Percentiles rank a stretch among this genome's conserved stretches.
These are phyloP conservation scores for Laupala kohalensis DNA, from an alignment of 1,140 invertebrate species.

Conservation along the genomic window DNA sequence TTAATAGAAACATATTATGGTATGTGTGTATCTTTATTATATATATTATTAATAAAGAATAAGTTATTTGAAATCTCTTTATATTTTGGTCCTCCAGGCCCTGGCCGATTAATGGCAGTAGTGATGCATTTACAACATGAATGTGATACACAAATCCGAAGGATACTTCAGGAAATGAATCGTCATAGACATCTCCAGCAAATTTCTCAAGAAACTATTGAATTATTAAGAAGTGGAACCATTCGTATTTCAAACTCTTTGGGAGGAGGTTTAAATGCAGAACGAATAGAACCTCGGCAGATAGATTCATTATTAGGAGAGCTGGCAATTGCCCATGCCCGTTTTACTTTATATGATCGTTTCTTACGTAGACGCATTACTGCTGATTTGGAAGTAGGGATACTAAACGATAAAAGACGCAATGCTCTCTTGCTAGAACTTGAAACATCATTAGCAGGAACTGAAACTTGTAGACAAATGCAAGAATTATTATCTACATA, in stretches of 20 bases:
- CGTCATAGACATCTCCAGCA: constrained; percentile 54
- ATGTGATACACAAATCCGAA: constrained; percentile 62
- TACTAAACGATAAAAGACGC: constrained; percentile 38
- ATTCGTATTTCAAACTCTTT: too few species aligned
- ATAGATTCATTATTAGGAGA: constrained; percentile 82
- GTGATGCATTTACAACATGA: constrained; percentile 68
- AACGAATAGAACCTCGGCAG: too few species aligned
- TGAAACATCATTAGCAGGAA: constrained; percentile 57
- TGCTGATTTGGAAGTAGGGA: constrained; percentile 57
- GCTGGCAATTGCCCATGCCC: constrained; percentile 79
- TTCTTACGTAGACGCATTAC: constrained; percentile 71
- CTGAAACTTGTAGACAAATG: constrained; percentile 67
- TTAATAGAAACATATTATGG: constrained; percentile 91
- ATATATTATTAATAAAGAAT: too few species aligned
- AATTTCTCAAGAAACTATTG: constrained; percentile 48
- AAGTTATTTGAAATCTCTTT: too few species aligned
- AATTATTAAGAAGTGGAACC: constrained; percentile 29
- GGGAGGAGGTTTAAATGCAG: too few species aligned
- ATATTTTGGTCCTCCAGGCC: too few species aligned
- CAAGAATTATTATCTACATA: constrained; percentile 86
- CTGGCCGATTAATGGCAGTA: constrained; percentile 57
- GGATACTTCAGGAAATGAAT: constrained; percentile 65
- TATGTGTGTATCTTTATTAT: constrained; percentile 17
- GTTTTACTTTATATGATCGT: constrained; percentile 78
- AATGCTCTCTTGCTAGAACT: constrained; percentile 41